These are phyloP conservation scores for Muraenolepis orangiensis DNA, from an alignment of 2,797 vertebrate species.

Conservation along the genomic window DNA sequence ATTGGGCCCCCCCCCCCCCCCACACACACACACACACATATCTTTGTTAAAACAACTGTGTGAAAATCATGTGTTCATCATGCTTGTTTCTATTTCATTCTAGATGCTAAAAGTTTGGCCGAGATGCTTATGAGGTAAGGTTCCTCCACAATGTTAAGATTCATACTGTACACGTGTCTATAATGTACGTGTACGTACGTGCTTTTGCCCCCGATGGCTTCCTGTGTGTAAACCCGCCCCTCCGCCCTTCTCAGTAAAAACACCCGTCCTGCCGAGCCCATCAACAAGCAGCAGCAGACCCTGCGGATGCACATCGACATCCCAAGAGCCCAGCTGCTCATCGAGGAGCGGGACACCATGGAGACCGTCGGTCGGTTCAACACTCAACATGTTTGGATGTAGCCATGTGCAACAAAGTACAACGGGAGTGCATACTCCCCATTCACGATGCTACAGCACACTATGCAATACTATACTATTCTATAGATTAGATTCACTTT, in stretches of 20 bases:
- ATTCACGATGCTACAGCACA: too few species aligned
- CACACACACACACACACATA: too few species aligned
- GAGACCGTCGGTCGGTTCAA: constrained; percentile 93
- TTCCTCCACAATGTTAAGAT: background rate
- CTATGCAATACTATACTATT: too few species aligned
- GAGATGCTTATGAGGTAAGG: constrained; percentile 99
- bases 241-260: constrained; percentile 82
- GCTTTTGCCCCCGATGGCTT: background rate
- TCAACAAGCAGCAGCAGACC: constrained; percentile 96
- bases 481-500: too few species aligned
- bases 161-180: background rate
- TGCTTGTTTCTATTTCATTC: constrained; percentile 51
- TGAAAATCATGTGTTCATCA: background rate
- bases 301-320: constrained; percentile 98
- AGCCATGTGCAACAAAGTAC: too few species aligned
- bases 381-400: too few species aligned
- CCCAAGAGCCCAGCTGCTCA: constrained; percentile 93
- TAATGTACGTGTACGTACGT: background rate
- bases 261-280: constrained; percentile 91
- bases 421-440: too few species aligned
- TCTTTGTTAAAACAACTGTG: background rate
- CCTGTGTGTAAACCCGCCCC: background rate
- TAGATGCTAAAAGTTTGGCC: constrained; percentile 97
- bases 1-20: too few species aligned
- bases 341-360: constrained; percentile 97